phyloP scores from a whole-genome alignment of 2,797 vertebrate genomes.

The Craterocephalus amniculus region DNA sequence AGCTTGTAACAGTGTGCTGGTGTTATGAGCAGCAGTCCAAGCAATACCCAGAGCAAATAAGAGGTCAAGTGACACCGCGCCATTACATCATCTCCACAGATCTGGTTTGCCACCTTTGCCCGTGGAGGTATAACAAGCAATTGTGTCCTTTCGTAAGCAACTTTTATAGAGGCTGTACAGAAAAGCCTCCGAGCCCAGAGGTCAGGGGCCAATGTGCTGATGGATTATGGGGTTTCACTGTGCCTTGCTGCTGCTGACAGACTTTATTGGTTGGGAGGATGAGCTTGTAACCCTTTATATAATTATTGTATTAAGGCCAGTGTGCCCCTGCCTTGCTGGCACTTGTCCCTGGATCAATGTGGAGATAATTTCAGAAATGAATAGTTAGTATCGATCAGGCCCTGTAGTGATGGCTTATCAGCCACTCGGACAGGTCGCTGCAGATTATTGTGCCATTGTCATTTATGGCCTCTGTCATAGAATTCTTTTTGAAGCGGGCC shows the following conservation, averaged over 20 bases:
- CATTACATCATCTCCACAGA: constrained; percentile 74
- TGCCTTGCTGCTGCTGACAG: constrained; percentile 92
- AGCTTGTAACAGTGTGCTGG: not conserved
- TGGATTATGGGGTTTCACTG: constrained; percentile 96
- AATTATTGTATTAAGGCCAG: constrained; percentile 99
- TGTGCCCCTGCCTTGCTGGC: constrained; percentile 89
- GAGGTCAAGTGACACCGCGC: constrained; percentile 53
- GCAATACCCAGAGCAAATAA: constrained; percentile 45
- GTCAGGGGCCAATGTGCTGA: constrained; percentile 96
- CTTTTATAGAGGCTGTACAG: constrained; percentile 86
- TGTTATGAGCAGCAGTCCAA: constrained; percentile 12
- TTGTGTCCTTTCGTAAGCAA: constrained; percentile 84
- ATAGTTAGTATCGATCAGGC: constrained; percentile 99
- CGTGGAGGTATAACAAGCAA: constrained; percentile 72
- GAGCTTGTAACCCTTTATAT: constrained; percentile 99
- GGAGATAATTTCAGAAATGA: constrained; percentile 99
- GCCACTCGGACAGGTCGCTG: constrained; percentile 88
- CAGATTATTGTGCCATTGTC: constrained; percentile 97
- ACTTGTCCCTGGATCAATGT: constrained; percentile 98
- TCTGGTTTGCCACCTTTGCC: constrained; percentile 75
- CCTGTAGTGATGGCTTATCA: constrained; percentile 93
- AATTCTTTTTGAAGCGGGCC: constrained; percentile 81
- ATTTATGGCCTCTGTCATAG: constrained; percentile 96
- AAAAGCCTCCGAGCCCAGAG: constrained; percentile 89
- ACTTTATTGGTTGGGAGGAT: constrained; percentile 98